Conservation (phyloP, 2,113 vertebrate species). For the Pyrgilauda ruficollis region DNA sequence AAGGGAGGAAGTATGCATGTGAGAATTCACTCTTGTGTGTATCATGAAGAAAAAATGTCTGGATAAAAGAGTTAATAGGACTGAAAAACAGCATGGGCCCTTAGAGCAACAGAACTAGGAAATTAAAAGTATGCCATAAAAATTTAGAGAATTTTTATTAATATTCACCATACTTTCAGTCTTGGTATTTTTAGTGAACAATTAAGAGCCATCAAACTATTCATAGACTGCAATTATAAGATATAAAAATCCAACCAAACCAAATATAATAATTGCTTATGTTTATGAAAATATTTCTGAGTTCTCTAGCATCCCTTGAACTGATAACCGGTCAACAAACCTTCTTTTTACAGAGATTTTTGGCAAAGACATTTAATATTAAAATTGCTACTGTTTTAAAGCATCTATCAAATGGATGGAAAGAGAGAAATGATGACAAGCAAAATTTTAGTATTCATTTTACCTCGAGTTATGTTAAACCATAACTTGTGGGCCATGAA, state of each 20-base stretch:
- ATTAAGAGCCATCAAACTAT: background rate
- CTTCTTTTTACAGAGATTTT: background rate
- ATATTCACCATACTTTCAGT: background rate
- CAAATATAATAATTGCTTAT: background rate
- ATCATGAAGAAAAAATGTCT: background rate
- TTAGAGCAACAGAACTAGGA: background rate
- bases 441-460: background rate
- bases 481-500: background rate
- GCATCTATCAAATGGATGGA: background rate
- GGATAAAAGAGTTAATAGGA: background rate
- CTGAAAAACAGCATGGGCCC: background rate
- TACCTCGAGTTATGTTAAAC: background rate
- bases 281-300: background rate
- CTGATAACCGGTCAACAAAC: background rate
- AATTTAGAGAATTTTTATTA: background rate
- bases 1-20: background rate
- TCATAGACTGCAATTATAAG: background rate
- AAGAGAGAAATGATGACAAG: background rate
- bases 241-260: background rate
- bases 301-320: background rate
- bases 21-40: background rate
- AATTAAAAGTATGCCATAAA: background rate
- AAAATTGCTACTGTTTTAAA: background rate
- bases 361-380: background rate
- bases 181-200: background rate